Evolutionary conservation across 53 echinoderm and acorn worm species (phyloP).

Genomic region (Patiria pectinifera): DNA sequence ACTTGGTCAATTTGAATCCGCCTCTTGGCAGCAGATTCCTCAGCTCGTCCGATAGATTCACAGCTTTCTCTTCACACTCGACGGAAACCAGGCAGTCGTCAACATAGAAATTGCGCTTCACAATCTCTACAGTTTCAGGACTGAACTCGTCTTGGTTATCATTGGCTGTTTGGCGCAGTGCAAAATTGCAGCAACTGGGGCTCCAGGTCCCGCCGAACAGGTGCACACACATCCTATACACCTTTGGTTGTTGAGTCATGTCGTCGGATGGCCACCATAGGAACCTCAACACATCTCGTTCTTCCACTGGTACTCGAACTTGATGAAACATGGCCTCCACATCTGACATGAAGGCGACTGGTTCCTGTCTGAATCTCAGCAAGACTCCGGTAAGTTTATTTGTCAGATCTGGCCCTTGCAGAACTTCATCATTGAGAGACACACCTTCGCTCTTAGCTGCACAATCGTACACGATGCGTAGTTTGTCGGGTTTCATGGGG

Average conservation of each 20-base stretch:
- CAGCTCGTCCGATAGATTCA: too few species aligned
- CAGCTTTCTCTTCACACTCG: constrained; percentile 53
- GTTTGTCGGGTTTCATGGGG: constrained; percentile 51
- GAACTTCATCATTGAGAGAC: constrained; percentile 46
- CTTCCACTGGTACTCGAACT: too few species aligned
- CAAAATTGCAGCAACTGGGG: constrained; percentile 68
- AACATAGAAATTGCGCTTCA: constrained; percentile 73
- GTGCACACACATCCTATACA: constrained; percentile 79
- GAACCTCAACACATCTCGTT: too few species aligned
- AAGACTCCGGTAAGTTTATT: too few species aligned
- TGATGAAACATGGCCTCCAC: too few species aligned
- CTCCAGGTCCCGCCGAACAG: constrained; percentile 77
- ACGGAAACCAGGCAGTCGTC: constrained; percentile 80
- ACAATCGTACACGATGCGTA: constrained; percentile 52
- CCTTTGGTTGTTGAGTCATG: constrained; percentile 37
- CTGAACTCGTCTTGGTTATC: constrained; percentile 27
- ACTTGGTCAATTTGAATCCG: too few species aligned
- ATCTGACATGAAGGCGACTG: too few species aligned
- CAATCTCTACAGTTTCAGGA: constrained; percentile 38
- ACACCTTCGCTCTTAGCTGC: constrained; percentile 31
- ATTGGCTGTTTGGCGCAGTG: constrained; percentile 52
- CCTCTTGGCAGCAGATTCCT: too few species aligned
- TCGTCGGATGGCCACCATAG: too few species aligned
- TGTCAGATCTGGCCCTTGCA: too few species aligned
- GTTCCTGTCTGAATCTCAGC: too few species aligned